phyloP scores from a whole-genome alignment of 1,140 invertebrate species.

The Daktulosphaira vitifoliae region DNA sequence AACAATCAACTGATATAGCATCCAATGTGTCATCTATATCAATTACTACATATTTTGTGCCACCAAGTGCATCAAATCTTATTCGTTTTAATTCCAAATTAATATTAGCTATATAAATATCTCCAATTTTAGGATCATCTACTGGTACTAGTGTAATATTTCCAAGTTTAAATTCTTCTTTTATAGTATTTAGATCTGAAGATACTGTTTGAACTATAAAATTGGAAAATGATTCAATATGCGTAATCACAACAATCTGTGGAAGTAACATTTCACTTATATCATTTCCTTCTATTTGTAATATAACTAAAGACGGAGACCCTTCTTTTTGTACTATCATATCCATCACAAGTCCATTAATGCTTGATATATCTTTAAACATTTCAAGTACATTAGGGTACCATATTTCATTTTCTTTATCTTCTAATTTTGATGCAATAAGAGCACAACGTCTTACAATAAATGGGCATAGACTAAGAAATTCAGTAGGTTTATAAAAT shows the following conservation, averaged over 20 bases:
- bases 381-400: slow-evolving; percentile 3
- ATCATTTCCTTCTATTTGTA: background rate
- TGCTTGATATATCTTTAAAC: background rate
- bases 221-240: background rate
- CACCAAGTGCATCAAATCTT: background rate
- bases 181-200: background rate
- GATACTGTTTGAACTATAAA: background rate
- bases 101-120: background rate
- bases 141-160: background rate
- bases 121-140: background rate
- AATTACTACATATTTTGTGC: background rate
- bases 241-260: background rate
- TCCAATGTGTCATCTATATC: slow-evolving; percentile 10
- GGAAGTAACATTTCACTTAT: background rate
- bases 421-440: background rate
- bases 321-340: slow-evolving; percentile 1
- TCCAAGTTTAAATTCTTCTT: background rate
- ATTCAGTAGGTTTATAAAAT: slow-evolving; percentile 18
- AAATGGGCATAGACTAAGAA: background rate
- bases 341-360: background rate
- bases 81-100: background rate
- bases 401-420: slow-evolving; percentile 28
- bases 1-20: background rate
- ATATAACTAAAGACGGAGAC: background rate
- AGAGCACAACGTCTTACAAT: slow-evolving; percentile 8